These are phyloP conservation scores for Bombus waltoni DNA, from an alignment of 1,140 invertebrate species.

Conservation along the genomic window DNA sequence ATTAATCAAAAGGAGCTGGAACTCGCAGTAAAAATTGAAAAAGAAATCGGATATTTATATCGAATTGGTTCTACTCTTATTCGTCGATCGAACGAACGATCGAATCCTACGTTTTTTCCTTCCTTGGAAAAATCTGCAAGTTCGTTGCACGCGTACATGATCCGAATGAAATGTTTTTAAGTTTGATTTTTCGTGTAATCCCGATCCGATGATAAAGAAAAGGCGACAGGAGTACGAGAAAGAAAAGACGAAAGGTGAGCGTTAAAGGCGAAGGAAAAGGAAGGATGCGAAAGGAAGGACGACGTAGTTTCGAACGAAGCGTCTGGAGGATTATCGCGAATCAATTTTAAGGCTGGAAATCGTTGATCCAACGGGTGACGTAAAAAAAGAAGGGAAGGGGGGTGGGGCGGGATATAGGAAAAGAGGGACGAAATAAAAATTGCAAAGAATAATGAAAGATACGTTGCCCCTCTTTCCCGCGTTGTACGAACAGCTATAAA, in stretches of 20 bases:
- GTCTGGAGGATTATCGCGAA: background rate
- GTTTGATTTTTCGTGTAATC: conserved; percentile 6
- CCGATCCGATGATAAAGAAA: background rate
- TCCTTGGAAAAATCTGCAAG: too few relatives aligned
- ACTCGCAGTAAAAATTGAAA: background rate
- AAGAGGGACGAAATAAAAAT: conserved; percentile 2
- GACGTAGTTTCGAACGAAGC: background rate
- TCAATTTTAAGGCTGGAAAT: background rate
- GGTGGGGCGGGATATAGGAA: background rate
- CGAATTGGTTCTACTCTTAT: background rate
- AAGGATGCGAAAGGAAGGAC: background rate
- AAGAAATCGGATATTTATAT: background rate
- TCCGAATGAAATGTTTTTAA: background rate
- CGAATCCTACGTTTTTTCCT: background rate
- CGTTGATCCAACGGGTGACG: background rate
- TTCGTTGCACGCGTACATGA: background rate
- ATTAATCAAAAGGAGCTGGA: background rate
- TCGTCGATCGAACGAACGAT: conserved; percentile 1
- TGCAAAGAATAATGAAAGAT: conserved; percentile 37
- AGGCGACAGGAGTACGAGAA: background rate
- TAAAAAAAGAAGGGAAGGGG: background rate
- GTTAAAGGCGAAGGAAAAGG: background rate
- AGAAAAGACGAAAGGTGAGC: background rate
- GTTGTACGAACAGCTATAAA: conserved; percentile 52
- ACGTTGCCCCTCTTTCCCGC: conserved; percentile 50